Evolutionary conservation across 2,113 vertebrate genomes (phyloP).

Genomic region (Brachirus orientalis): DNA sequence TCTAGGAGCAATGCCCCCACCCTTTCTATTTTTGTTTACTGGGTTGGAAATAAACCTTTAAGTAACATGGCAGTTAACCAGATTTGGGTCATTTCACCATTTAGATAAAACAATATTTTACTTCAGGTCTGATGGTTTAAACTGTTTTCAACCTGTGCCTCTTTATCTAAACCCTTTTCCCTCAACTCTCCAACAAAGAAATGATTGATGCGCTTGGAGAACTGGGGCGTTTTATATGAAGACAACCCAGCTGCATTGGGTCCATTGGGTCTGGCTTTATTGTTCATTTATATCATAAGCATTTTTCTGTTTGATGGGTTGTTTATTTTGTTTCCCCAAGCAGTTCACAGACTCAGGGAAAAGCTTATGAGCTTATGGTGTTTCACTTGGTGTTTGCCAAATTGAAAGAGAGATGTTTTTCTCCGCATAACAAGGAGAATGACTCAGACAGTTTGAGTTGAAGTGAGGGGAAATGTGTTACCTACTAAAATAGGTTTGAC

Average conservation of each 20-base stretch:
- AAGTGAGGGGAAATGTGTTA: slow-evolving; percentile 14
- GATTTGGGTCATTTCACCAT: slow-evolving; percentile 47
- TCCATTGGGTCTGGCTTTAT: slow-evolving; percentile 20
- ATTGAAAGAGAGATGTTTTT: slow-evolving; percentile 31
- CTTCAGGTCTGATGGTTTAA: slow-evolving; percentile 12
- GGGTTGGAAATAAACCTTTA: slow-evolving; percentile 66
- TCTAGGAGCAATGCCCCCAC: not conserved
- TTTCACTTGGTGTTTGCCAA: slow-evolving; percentile 22
- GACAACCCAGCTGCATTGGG: slow-evolving; percentile 4
- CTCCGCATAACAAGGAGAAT: slow-evolving; percentile 15
- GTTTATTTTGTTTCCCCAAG: slow-evolving; percentile 23
- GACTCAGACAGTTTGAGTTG: slow-evolving; percentile 16
- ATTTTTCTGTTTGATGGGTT: slow-evolving; percentile 1
- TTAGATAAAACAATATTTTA: slow-evolving; percentile 22
- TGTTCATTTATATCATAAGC: slow-evolving; percentile 31
- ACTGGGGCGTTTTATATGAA: slow-evolving; percentile 23
- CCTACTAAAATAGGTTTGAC: slow-evolving; percentile 22
- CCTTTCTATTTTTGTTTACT: slow-evolving; percentile 54
- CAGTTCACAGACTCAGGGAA: slow-evolving; percentile 28
- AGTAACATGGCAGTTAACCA: slow-evolving; percentile 35
- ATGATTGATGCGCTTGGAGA: slow-evolving; percentile 31
- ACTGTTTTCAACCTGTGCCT: slow-evolving; percentile 17
- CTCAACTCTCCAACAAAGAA: slow-evolving; percentile 20
- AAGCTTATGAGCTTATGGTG: slow-evolving; percentile 40
- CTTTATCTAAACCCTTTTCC: slow-evolving; percentile 12